Conservation (phyloP, 2,113 vertebrate genomes). For the Dromaius novaehollandiae region DNA sequence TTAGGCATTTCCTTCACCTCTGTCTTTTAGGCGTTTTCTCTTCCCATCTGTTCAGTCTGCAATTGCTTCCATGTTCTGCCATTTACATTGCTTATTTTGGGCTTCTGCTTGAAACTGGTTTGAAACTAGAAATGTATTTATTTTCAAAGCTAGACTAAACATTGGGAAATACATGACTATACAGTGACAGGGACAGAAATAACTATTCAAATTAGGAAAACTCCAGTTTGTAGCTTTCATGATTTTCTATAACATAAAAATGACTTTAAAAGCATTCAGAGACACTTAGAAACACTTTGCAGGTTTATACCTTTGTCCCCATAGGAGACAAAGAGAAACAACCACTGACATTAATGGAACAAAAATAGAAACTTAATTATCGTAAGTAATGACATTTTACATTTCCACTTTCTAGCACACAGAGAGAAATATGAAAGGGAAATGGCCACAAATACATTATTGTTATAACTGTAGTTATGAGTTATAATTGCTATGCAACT, state of each 20-base stretch:
- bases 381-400: neutral
- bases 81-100: slow-evolving; percentile 47
- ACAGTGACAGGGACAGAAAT: neutral
- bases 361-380: neutral
- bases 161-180: neutral
- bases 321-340: neutral
- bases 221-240: neutral
- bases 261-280: neutral
- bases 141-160: slow-evolving; percentile 48
- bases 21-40: slow-evolving; percentile 24
- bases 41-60: slow-evolving; percentile 36
- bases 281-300: neutral
- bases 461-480: neutral
- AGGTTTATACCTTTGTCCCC: neutral
- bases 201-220: neutral
- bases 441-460: neutral
- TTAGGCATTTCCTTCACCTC: slow-evolving; percentile 66
- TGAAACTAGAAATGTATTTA: slow-evolving; percentile 15
- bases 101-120: slow-evolving; percentile 27
- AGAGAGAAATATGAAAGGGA: neutral
- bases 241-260: neutral
- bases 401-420: neutral
- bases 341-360: neutral
- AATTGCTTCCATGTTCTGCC: slow-evolving; percentile 44
- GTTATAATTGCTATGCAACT: neutral